These are phyloP conservation scores for Carcina quercana DNA, from an alignment of 2,888 invertebrate genomes.

Conservation along the genomic window DNA sequence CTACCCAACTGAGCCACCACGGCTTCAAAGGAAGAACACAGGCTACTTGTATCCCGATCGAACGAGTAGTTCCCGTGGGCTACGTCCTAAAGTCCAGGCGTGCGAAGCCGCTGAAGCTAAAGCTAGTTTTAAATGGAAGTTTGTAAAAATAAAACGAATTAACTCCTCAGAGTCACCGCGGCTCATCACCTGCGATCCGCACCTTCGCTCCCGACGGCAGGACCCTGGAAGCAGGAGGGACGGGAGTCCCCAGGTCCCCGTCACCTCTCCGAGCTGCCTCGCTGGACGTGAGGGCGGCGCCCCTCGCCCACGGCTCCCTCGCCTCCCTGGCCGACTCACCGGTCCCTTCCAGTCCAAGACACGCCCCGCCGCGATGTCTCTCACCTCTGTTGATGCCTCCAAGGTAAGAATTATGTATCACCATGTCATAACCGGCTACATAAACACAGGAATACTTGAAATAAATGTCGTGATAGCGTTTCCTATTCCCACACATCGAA, in stretches of 20 bases:
- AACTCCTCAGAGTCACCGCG: constrained; percentile 78
- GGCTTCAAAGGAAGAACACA: too few relatives aligned
- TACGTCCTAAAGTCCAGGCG: too few relatives aligned
- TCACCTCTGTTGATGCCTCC: constrained; percentile 87
- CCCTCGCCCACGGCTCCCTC: constrained; percentile 82
- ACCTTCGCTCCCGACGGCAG: constrained; percentile 89
- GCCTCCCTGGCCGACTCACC: constrained; percentile 77
- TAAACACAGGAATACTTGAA: too few relatives aligned
- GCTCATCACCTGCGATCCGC: constrained; percentile 88
- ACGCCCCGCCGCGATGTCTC: constrained; percentile 75
- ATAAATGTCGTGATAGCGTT: too few relatives aligned
- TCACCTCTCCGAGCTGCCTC: constrained; percentile 87
- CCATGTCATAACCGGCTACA: too few relatives aligned
- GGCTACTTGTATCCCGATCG: too few relatives aligned
- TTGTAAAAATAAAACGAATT: background rate
- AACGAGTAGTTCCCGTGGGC: too few relatives aligned
- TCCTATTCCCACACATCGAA: too few relatives aligned
- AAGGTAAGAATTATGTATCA: too few relatives aligned
- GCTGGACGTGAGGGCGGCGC: constrained; percentile 81
- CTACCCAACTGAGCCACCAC: too few relatives aligned
- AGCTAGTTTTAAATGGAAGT: background rate
- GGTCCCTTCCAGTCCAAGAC: constrained; percentile 56
- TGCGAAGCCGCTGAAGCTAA: too few relatives aligned
- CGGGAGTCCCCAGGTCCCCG: constrained; percentile 81
- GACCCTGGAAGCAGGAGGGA: constrained; percentile 66